phyloP scores from a whole-genome alignment of 2,113 vertebrate genomes.

The Psettodes erumei region DNA sequence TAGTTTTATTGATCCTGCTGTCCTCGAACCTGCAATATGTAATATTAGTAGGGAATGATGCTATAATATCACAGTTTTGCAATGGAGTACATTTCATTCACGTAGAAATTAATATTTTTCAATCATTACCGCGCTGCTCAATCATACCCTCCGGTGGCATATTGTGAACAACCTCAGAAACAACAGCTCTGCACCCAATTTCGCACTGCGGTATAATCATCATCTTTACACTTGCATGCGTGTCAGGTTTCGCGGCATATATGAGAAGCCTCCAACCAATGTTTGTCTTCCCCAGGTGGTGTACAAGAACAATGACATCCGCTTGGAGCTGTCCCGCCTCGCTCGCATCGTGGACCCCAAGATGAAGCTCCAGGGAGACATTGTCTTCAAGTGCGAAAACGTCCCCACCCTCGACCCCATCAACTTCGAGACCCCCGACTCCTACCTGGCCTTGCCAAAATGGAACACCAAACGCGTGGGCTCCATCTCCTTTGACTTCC shows the following conservation, averaged over 20 bases:
- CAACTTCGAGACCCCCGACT: slow-evolving; percentile 95
- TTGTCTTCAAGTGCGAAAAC: slow-evolving; percentile 96
- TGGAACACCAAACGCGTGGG: slow-evolving; percentile 99
- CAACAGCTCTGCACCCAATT: neutral
- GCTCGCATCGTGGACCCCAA: slow-evolving; percentile 96
- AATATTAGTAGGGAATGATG: slow-evolving; percentile 39
- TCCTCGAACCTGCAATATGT: slow-evolving; percentile 33
- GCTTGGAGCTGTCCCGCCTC: slow-evolving; percentile 95
- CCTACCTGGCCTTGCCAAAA: slow-evolving; percentile 94
- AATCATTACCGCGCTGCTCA: neutral
- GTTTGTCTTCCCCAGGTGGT: slow-evolving; percentile 88
- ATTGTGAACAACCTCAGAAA: neutral
- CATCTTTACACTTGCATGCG: neutral
- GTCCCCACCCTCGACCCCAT: slow-evolving; percentile 97
- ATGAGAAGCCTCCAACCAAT: neutral
- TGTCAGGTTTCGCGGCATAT: neutral
- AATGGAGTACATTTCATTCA: slow-evolving; percentile 38
- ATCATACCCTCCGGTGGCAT: neutral
- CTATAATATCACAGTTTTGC: slow-evolving; percentile 35
- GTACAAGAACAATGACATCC: slow-evolving; percentile 98
- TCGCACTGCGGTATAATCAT: neutral
- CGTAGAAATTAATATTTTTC: slow-evolving; percentile 28
- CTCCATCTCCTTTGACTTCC: slow-evolving; percentile 97
- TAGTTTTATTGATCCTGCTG: slow-evolving; percentile 66
- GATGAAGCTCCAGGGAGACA: slow-evolving; percentile 98